phyloP scores from a whole-genome alignment of 2,113 vertebrate genomes.

The Notothenia coriiceps region DNA sequence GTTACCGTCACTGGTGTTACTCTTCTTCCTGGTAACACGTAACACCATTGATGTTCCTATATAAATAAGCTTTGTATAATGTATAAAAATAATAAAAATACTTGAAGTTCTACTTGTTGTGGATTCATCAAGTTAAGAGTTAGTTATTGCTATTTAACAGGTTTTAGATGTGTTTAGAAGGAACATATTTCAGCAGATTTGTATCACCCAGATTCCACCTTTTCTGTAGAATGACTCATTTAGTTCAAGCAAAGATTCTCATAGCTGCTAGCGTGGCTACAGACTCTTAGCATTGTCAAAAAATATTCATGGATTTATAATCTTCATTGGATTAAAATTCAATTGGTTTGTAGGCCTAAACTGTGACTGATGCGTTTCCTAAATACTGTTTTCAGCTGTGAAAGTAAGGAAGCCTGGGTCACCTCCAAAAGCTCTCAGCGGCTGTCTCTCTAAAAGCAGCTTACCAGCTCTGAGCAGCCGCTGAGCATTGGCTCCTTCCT shows the following conservation, averaged over 20 bases:
- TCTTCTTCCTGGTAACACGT: too few relatives aligned
- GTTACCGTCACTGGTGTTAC: too few relatives aligned
- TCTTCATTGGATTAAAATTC: conserved; percentile 4
- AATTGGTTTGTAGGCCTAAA: background rate
- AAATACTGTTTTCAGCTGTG: conserved; percentile 30
- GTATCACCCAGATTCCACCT: too few relatives aligned
- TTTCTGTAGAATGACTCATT: background rate
- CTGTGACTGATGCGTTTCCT: conserved; percentile 33
- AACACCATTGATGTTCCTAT: too few relatives aligned
- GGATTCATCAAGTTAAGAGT: too few relatives aligned
- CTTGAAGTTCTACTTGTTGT: too few relatives aligned
- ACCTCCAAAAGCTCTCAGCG: conserved; percentile 58
- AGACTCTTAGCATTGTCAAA: background rate
- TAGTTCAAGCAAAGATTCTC: background rate
- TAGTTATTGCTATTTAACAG: too few relatives aligned
- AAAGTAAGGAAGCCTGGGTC: conserved; percentile 47
- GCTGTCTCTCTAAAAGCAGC: conserved; percentile 71
- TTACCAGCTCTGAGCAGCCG: conserved; percentile 49
- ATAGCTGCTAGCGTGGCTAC: background rate
- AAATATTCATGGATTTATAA: conserved; percentile 10
- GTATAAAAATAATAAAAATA: too few relatives aligned
- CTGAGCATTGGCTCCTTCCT: conserved; percentile 68
- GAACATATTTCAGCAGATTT: too few relatives aligned
- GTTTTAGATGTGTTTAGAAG: too few relatives aligned
- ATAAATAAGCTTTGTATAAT: too few relatives aligned